Percentiles rank a stretch among this genome's conserved stretches.
Evolutionary conservation across 2,888 invertebrate genomes (phyloP).

Genomic region (Acanthococcus lagerstroemiae): DNA sequence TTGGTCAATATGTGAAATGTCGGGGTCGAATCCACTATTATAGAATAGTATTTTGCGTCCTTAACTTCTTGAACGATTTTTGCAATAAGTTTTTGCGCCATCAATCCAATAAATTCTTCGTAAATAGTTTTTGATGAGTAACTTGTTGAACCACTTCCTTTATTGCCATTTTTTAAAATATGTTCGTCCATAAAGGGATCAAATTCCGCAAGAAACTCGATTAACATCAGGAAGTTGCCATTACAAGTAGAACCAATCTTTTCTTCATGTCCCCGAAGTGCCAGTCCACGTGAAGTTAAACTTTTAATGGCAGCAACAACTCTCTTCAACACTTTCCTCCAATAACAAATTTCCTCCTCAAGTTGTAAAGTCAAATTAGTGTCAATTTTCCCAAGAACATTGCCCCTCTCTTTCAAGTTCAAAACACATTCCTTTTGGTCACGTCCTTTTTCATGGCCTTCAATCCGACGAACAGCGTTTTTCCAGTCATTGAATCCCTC

Average conservation of each 20-base stretch:
- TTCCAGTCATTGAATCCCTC: conserved; percentile 27
- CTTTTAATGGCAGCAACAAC: conserved; percentile 37
- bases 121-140: conserved; percentile 34
- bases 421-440: background rate
- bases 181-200: conserved; percentile 27
- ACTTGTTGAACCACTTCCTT: conserved; percentile 36
- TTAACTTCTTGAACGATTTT: background rate
- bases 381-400: conserved; percentile 7
- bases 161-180: conserved; percentile 34
- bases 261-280: conserved; percentile 38
- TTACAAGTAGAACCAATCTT: conserved; percentile 37
- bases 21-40: conserved; percentile 3
- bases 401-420: conserved; percentile 3
- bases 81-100: too few species aligned
- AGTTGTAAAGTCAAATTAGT: conserved; percentile 1
- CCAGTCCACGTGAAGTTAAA: conserved; percentile 36
- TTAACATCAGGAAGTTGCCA: conserved; percentile 38
- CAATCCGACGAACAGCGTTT: conserved; percentile 1
- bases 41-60: too few species aligned
- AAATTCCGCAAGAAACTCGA: conserved; percentile 35
- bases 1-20: background rate
- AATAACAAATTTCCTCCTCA: conserved; percentile 39
- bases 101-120: conserved; percentile 25
- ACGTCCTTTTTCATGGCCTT: conserved; percentile 19
- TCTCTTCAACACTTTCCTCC: conserved; percentile 37